phyloP scores from a whole-genome alignment of 1,140 invertebrate species.

The Papilio dardanus region DNA sequence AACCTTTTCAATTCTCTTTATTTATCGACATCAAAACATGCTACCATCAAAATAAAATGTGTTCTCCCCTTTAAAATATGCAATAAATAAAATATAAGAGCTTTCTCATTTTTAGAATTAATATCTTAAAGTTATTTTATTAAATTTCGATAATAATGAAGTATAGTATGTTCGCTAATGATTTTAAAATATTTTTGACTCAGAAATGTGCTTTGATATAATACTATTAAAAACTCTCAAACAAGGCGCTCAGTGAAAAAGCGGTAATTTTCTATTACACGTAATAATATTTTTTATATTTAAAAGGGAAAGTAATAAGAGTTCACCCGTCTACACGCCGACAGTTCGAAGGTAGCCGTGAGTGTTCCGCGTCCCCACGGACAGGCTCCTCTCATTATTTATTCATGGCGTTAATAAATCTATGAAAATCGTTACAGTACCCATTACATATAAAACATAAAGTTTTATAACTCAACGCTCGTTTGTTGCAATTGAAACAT shows the following conservation, averaged over 20 bases:
- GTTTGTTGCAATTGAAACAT: conserved; percentile 22
- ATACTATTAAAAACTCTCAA: neutral
- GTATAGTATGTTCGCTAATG: no score
- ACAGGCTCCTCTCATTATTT: conserved; percentile 31
- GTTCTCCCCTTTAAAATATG: neutral
- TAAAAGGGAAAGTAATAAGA: conserved; percentile 26
- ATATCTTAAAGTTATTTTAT: neutral
- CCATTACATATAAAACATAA: conserved; percentile 33
- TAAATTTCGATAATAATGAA: no score
- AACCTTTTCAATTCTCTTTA: conserved; percentile 4
- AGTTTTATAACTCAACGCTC: conserved; percentile 36
- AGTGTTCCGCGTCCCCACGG: neutral
- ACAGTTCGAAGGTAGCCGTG: neutral
- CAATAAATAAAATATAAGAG: no score
- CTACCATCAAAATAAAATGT: neutral
- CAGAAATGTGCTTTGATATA: no score
- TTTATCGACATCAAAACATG: neutral
- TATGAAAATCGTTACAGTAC: conserved; percentile 38
- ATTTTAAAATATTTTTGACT: no score
- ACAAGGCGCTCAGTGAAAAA: neutral
- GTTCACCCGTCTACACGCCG: neutral
- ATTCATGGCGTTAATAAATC: conserved; percentile 39
- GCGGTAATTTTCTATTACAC: neutral
- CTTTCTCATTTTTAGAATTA: neutral
- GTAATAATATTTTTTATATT: conserved; percentile 10